Evolutionary conservation across 2,113 vertebrate species (phyloP).

Genomic region (Glaucidium brasilianum): DNA sequence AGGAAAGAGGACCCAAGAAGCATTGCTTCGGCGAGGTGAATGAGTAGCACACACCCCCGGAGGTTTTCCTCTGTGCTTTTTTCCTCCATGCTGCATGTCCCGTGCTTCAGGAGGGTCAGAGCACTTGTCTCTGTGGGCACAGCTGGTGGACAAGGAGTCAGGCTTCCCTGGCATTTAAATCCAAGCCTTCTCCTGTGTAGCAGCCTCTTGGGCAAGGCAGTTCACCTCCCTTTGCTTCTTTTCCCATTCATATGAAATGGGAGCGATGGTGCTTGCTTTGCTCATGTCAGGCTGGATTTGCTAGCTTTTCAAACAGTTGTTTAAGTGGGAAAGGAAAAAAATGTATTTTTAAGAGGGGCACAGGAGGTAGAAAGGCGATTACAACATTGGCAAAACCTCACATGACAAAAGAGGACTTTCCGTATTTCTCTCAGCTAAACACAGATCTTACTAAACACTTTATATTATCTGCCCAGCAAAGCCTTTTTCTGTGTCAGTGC

Average conservation of each 20-base stretch:
- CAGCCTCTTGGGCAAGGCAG: not conserved
- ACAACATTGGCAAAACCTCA: conserved; percentile 34
- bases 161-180: not conserved
- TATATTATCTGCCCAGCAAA: not conserved
- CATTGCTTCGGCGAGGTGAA: not conserved
- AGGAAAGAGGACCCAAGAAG: not conserved
- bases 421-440: conserved; percentile 16
- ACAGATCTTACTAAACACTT: not conserved
- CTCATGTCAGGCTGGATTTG: not conserved
- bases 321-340: not conserved
- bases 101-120: not conserved
- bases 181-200: not conserved
- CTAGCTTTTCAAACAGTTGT: not conserved
- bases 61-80: not conserved
- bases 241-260: not conserved
- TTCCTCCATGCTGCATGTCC: accelerated
- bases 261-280: not conserved
- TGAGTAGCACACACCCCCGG: not conserved
- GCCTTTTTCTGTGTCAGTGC: not conserved
- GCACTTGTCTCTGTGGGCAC: not conserved
- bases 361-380: not conserved
- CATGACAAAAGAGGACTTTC: conserved; percentile 24
- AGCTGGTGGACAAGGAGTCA: not conserved
- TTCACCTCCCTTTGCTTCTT: not conserved
- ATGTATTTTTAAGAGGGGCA: not conserved